Conservation (phyloP, 2,888 invertebrate genomes). For the Pachliopta kotzebuea region DNA sequence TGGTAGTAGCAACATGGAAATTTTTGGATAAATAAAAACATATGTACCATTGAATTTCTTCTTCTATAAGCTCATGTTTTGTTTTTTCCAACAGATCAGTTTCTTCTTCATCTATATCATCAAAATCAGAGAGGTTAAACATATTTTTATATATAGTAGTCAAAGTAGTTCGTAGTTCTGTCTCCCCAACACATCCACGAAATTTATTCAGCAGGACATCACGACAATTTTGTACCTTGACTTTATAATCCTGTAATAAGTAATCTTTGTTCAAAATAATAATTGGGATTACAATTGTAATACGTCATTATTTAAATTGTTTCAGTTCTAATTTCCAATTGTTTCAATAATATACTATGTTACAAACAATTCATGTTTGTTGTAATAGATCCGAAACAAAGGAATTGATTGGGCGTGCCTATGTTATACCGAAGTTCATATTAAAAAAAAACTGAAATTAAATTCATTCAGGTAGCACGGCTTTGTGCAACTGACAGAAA, state of each 20-base stretch:
- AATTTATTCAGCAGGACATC: slow-evolving; percentile 60
- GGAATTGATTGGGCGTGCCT: too few relatives aligned
- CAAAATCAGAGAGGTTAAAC: slow-evolving; percentile 47
- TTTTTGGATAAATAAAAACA: slow-evolving; percentile 23
- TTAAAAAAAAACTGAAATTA: too few relatives aligned
- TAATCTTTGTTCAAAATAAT: not conserved
- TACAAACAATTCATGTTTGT: too few relatives aligned
- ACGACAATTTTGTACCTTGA: slow-evolving; percentile 63
- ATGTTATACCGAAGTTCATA: too few relatives aligned
- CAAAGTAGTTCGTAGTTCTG: slow-evolving; percentile 53
- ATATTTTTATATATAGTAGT: slow-evolving; percentile 61
- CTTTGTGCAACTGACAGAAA: too few relatives aligned
- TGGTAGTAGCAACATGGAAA: too few relatives aligned
- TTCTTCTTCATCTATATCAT: slow-evolving; percentile 54
- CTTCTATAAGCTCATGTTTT: slow-evolving; percentile 64
- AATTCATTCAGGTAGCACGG: too few relatives aligned
- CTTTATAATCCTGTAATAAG: slow-evolving; percentile 62
- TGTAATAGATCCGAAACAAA: too few relatives aligned
- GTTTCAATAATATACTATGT: too few relatives aligned
- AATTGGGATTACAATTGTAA: not conserved
- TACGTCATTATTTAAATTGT: too few relatives aligned
- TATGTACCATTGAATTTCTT: slow-evolving; percentile 64
- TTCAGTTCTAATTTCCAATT: too few relatives aligned
- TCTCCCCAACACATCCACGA: slow-evolving; percentile 48
- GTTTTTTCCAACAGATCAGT: slow-evolving; percentile 56